Evolutionary conservation across 1,140 invertebrate species (phyloP).

Genomic region (Drosophila carrolli): DNA sequence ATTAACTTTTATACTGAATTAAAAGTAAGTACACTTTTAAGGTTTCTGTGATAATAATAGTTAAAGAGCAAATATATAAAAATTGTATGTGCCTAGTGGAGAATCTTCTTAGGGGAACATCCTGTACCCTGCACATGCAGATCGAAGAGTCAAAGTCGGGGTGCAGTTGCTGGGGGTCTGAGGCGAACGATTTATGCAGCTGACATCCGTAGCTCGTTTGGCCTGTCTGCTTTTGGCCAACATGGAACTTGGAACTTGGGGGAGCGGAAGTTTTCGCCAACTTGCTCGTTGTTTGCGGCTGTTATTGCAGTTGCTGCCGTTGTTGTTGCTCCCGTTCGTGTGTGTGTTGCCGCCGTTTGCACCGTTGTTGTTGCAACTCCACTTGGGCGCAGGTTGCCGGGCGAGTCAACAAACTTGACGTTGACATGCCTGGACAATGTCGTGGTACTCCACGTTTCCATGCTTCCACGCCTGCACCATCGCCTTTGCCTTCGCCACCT

Average conservation of each 20-base stretch:
- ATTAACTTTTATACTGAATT: too few species aligned
- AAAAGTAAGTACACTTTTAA: too few species aligned
- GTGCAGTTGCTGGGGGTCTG: conserved; percentile 10
- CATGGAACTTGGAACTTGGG: conserved; percentile 22
- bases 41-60: too few species aligned
- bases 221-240: conserved; percentile 47
- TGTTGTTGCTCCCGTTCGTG: conserved; percentile 32
- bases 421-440: conserved; percentile 60
- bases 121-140: conserved; percentile 26
- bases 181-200: conserved; percentile 76
- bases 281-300: conserved; percentile 44
- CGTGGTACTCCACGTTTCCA: conserved; percentile 35
- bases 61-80: too few species aligned
- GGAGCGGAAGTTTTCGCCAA: conserved; percentile 69
- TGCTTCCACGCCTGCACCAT: conserved; percentile 15
- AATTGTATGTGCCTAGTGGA: too few species aligned
- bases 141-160: conserved; percentile 22
- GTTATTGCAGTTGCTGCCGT: conserved; percentile 31
- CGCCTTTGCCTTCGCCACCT: conserved; percentile 31
- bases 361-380: conserved; percentile 50
- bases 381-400: conserved; percentile 65
- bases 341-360: conserved; percentile 18
- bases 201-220: conserved; percentile 76
- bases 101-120: background rate
- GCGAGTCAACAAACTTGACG: conserved; percentile 80